Evolutionary conservation across 2,113 vertebrate genomes (phyloP), one percentile per base, ranked within the genome.

Genomic region (Aegithalos caudatus): DNA sequence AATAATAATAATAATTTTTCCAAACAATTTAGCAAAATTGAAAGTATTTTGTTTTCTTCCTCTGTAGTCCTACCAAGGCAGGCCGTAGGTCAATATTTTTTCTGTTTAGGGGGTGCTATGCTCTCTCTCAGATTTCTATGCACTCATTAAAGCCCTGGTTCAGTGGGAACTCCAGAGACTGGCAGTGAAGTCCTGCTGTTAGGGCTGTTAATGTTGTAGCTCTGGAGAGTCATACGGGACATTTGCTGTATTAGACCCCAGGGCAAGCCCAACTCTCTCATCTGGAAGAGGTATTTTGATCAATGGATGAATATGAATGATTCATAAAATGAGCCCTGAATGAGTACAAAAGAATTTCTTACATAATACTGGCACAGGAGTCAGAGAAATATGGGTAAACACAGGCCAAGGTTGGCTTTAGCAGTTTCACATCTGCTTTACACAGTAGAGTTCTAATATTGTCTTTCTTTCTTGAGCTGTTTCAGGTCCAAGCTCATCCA

Each of bases 251-350:
- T 79, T 86, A 84, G 73, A 76, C 94, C 86, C 83, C 33, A 94
- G 88, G 86, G 72, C 74, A 92, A 66, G 38, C 44, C 82, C 7
- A 70, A 24, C 38, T 78, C 50, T 86, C 58, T 93, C 80, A 88
- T 86, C 86, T 93, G 94, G 91, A 96, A 83, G 80, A 88, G 13
- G 21, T 88, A 64, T 96, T 94, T 72, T 92, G 86, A 94, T 95
- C 80, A 92, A 74, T 86, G 86, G 82, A 86, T 58, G 58, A 86
- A 69, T 66, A 90, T 44, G 86, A 94, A 90, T 90, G 92, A 88
- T 83, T 83, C 81, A 71, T 78, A 84, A 88, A 95, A 90, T 58
- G 24, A 90, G 57, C 25, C 37, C 40, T 69, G 53, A 81, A 57
- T 40, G 83, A 88, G 44, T 24, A 64, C 48, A 29, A 85, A 69